Conservation (phyloP, 2,797 vertebrate species). For the Sorex maritimensis region DNA sequence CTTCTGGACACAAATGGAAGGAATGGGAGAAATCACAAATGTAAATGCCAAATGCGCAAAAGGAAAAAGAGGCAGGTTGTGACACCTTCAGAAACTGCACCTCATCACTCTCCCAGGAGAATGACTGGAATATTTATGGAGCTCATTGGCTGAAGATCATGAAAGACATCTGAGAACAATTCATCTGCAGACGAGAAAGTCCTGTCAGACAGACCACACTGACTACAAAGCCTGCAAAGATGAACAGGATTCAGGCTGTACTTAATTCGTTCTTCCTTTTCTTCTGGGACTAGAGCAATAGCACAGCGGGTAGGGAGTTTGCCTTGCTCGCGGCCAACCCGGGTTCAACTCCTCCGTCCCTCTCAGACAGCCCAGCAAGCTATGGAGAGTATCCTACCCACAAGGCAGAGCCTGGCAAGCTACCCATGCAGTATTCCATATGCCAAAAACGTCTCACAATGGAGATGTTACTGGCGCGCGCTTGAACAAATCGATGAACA, state of each 20-base stretch:
- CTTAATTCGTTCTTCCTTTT: not conserved
- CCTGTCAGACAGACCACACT: not conserved
- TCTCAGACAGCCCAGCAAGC: no score
- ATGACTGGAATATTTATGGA: not conserved
- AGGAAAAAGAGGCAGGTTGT: conserved; percentile 44
- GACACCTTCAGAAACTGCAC: conserved; percentile 25
- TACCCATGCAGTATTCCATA: no score
- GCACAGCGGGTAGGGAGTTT: no score
- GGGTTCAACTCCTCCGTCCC: no score
- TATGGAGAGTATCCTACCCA: no score
- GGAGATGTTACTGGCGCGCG: no score
- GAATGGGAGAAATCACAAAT: conserved; percentile 36
- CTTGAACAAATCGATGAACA: no score
- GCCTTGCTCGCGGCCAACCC: no score
- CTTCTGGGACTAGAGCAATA: not conserved
- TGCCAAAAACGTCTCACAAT: no score
- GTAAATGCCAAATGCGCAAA: conserved; percentile 28
- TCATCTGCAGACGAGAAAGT: not conserved
- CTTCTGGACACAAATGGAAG: conserved; percentile 79
- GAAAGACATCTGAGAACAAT: conserved; percentile 16
- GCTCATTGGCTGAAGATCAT: not conserved
- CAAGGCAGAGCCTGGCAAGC: no score
- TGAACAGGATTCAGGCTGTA: not conserved
- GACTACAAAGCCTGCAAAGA: not conserved
- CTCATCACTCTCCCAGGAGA: conserved; percentile 28